Evolutionary conservation across 2,113 vertebrate genomes (phyloP).

Genomic region (Alaudala cheleensis): DNA sequence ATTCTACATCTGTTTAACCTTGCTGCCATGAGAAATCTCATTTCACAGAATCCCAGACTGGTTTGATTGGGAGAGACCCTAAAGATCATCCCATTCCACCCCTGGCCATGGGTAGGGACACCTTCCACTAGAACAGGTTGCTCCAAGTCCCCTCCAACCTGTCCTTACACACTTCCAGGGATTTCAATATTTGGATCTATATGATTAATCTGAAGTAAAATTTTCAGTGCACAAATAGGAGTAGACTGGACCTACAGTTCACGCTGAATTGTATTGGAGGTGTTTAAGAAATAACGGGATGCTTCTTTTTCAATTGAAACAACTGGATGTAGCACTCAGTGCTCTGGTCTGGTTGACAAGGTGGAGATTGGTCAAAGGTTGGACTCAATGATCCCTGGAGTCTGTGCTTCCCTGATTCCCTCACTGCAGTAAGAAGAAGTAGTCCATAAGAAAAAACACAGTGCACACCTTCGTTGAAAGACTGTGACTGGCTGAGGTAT

Average conservation of each 20-base stretch:
- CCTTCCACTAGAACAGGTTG: background rate
- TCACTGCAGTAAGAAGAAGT: background rate
- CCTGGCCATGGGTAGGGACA: background rate
- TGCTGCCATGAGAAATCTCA: background rate
- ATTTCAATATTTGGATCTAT: background rate
- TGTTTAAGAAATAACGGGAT: background rate
- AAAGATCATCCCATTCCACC: rapidly evolving
- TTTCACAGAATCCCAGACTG: background rate
- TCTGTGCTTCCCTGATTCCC: background rate
- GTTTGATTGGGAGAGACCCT: background rate
- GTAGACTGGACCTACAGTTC: background rate
- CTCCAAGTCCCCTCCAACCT: background rate
- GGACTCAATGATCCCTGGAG: background rate
- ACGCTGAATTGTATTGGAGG: background rate
- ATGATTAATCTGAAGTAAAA: background rate
- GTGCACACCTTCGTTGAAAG: rapidly evolving
- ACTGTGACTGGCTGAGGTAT: background rate
- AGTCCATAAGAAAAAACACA: background rate
- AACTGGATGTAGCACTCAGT: background rate
- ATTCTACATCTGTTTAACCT: background rate
- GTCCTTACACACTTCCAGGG: background rate
- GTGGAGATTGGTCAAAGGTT: background rate
- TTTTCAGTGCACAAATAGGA: background rate
- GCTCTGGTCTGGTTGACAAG: background rate
- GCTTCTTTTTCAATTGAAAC: background rate